Conservation (phyloP, 2,797 vertebrate genomes). For the Antrozous pallidus region DNA sequence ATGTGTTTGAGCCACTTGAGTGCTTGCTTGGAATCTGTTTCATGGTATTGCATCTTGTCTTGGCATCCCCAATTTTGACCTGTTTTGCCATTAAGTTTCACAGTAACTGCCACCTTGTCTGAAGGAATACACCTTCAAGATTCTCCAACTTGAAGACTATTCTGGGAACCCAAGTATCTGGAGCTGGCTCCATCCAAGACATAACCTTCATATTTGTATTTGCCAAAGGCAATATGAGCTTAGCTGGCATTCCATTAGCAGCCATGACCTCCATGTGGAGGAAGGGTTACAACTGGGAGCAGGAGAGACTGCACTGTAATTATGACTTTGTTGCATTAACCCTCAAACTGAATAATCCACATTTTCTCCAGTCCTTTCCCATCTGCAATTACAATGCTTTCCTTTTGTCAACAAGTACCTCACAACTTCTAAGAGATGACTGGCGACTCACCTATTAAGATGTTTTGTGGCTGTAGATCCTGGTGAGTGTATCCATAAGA, state of each 20-base stretch:
- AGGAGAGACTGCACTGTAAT: neutral
- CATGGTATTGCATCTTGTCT: neutral
- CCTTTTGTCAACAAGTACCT: neutral
- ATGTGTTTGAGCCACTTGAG: too few relatives aligned
- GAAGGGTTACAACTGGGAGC: neutral
- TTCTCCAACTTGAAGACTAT: neutral
- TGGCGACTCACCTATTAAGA: conserved; percentile 76
- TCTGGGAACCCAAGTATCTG: neutral
- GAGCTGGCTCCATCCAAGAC: neutral
- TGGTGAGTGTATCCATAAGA: conserved; percentile 70
- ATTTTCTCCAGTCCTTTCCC: neutral
- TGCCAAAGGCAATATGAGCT: neutral
- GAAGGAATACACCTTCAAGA: neutral
- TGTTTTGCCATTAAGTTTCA: neutral
- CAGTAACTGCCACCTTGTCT: neutral
- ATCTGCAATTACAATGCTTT: neutral
- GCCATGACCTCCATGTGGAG: neutral
- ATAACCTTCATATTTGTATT: neutral
- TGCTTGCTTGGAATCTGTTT: neutral
- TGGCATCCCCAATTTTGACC: neutral
- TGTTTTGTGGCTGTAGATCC: conserved; percentile 78
- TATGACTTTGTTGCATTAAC: neutral
- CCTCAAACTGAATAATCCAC: neutral
- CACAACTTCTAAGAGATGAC: neutral
- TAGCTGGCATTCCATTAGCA: neutral